These are phyloP conservation scores for Melipona bicolor DNA, from an alignment of 2,888 invertebrate genomes.

Conservation along the genomic window DNA sequence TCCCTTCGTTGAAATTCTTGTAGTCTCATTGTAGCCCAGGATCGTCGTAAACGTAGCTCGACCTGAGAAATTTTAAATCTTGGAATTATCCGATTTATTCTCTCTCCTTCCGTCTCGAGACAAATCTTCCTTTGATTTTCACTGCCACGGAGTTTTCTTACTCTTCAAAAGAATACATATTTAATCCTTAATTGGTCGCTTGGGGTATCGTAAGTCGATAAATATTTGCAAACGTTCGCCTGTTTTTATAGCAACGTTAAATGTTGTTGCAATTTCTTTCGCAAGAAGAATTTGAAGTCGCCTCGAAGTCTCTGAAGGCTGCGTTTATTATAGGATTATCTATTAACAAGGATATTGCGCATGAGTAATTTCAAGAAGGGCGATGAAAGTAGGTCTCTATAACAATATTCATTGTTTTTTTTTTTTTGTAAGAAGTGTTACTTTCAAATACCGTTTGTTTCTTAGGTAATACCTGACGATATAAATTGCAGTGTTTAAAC, in stretches of 20 bases:
- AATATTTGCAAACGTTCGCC: not conserved
- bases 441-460: not conserved
- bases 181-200: not conserved
- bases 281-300: not conserved
- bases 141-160: not conserved
- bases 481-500: not conserved
- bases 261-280: not conserved
- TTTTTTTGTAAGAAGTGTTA: not conserved
- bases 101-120: accelerated
- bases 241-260: not conserved
- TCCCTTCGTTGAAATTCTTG: not conserved
- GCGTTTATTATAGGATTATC: conserved; percentile 10
- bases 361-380: conserved; percentile 24
- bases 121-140: not conserved
- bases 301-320: not conserved
- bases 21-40: not conserved
- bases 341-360: conserved; percentile 17
- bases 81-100: not conserved
- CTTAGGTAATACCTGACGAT: not conserved
- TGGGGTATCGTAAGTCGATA: not conserved
- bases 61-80: not conserved
- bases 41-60: not conserved
- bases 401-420: not conserved
- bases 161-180: not conserved
- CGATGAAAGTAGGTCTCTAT: conserved; percentile 11